These are phyloP conservation scores for Cheilinus undulatus DNA, from an alignment of 2,113 vertebrate genomes.

Conservation along the genomic window DNA sequence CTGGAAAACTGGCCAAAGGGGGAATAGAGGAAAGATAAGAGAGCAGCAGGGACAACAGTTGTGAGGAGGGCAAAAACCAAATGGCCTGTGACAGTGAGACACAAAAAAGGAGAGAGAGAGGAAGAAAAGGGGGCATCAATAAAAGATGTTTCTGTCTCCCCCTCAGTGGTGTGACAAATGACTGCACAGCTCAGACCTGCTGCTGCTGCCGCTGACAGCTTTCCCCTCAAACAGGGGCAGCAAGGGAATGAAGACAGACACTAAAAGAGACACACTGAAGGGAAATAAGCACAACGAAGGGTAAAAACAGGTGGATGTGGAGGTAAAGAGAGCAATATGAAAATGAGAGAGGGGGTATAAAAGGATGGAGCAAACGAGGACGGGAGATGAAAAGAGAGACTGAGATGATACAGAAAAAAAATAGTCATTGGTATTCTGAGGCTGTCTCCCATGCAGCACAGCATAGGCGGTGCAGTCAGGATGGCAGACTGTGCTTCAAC, in stretches of 20 bases:
- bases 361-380: conserved; percentile 32
- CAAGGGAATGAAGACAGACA: conserved; percentile 20
- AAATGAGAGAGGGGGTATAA: conserved; percentile 15
- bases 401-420: conserved; percentile 37
- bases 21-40: conserved; percentile 30
- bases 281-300: conserved; percentile 35
- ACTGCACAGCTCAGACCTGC: conserved; percentile 69
- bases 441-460: conserved; percentile 81
- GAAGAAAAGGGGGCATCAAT: conserved; percentile 50
- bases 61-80: conserved; percentile 48
- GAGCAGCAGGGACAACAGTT: conserved; percentile 1
- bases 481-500: conserved; percentile 48
- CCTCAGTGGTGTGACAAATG: conserved; percentile 67
- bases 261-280: conserved; percentile 10
- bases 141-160: conserved; percentile 64
- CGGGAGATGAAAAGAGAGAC: conserved; percentile 31
- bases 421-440: conserved; percentile 83
- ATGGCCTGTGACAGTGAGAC: conserved; percentile 38
- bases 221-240: conserved; percentile 50
- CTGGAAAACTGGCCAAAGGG: conserved; percentile 14
- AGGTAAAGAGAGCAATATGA: conserved; percentile 38
- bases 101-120: conserved; percentile 36
- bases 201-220: conserved; percentile 51
- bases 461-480: conserved; percentile 30
- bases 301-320: conserved; percentile 61